Base-by-base conservation (phyloP, 2,113 vertebrate species). In the Periophthalmus modestus region DNA sequence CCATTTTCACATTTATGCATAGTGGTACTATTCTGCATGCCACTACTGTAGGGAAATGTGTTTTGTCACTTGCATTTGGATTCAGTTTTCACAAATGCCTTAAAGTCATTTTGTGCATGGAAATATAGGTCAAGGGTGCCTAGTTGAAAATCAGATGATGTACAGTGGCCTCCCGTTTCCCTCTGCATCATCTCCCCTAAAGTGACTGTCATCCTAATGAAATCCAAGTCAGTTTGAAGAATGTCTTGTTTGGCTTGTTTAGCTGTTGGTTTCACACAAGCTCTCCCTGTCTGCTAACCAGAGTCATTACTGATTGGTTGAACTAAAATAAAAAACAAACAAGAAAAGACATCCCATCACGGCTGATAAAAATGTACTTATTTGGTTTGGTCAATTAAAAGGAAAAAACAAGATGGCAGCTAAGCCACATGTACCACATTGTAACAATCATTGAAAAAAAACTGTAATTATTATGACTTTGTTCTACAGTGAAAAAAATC, bases 81-180 rank as follows among this genome's bases (percentile, higher is more conserved):
- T 47, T 33, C 82, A 69, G 52, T 83, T 63, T 84, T 88, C 87
- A 88, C 84, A 0, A 89, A 85, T 89, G 89, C 90, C 88, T 90
- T 92, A 91, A 87, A 87, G 81, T 85, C 62, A 66, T 83, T 77
- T 81, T 74, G 55, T 65, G 52, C 69, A 52, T 71, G n/a, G 62
- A 36, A 50, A 58, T 52, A 61, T 36, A 75, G 69, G 72, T 78
- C 57, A 71, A 69, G 58, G 72, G 50, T 65, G 54, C 67, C 52
- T 55, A 28, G 58, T 78, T 74, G 59, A 80, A 80, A 78, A 78
- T 77, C 33, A 43, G 54, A 86, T 69, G 68, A 82, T 2, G 23
- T 55, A 55, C 62, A 75, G 24, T 19, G 19, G 73, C 72, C 76
- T 71, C 63, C 74, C 62, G 16, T 66, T 71, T 66, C 54, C 33